A percentile compares a stretch with the other conserved stretches of the same genome.
Evolutionary conservation across 2,888 invertebrate species (phyloP).

Genomic region (Monopis laevigella): DNA sequence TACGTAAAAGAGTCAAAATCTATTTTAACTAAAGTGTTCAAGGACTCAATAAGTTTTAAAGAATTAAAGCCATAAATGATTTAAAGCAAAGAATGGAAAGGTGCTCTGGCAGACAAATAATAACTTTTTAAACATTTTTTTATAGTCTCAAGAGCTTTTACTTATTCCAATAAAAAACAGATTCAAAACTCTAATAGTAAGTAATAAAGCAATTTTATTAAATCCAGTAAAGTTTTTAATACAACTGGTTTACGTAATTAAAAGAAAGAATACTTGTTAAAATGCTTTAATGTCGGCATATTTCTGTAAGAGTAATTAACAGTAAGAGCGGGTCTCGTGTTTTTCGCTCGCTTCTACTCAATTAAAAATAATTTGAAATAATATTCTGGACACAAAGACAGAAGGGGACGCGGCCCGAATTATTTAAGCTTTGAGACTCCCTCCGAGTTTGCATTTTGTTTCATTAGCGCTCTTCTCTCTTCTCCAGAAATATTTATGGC

Average conservation of each 20-base stretch:
- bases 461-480: constrained; percentile 44
- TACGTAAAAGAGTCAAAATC: no score
- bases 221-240: constrained; percentile 10
- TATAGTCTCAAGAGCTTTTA: no score
- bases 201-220: no score
- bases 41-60: no score
- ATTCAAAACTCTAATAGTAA: no score
- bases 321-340: constrained; percentile 42
- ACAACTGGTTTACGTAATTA: constrained; percentile 6
- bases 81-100: no score
- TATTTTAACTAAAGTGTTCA: no score
- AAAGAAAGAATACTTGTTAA: constrained; percentile 9
- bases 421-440: constrained; percentile 41
- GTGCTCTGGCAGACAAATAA: no score
- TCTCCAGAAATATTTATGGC: constrained; percentile 43
- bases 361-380: constrained; percentile 63
- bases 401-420: constrained; percentile 40
- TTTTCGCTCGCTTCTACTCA: constrained; percentile 53
- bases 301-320: constrained; percentile 36
- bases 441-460: constrained; percentile 54
- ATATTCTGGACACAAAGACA: constrained; percentile 44
- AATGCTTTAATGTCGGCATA: constrained; percentile 9
- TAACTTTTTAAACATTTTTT: no score
- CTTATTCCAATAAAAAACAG: no score
- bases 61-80: no score